Conservation (phyloP, 2,888 invertebrate genomes). For the Eupithecia abbreviata region DNA sequence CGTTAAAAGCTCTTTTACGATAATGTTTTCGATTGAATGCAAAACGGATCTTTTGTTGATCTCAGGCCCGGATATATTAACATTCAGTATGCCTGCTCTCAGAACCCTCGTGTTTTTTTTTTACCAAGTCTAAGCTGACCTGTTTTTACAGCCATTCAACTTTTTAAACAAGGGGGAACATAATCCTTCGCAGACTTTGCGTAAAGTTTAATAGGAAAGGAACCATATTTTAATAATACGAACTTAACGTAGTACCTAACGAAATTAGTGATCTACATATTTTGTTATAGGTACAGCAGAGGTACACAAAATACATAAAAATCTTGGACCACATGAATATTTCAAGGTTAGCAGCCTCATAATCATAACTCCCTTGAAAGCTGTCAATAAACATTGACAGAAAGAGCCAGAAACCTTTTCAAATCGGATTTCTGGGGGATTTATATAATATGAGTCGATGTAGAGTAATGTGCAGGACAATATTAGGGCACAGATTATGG, state of each 20-base stretch:
- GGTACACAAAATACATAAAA: background rate
- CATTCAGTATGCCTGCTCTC: constrained; percentile 35
- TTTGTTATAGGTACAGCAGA: too few relatives aligned
- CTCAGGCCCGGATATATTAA: constrained; percentile 69
- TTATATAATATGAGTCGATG: constrained; percentile 41
- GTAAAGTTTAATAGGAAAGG: background rate
- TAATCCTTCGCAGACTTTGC: background rate
- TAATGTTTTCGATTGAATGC: constrained; percentile 72
- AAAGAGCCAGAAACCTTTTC: constrained; percentile 20
- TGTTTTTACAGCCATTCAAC: background rate
- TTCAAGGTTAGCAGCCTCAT: background rate
- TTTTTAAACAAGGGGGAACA: background rate
- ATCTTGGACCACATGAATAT: background rate
- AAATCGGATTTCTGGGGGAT: constrained; percentile 37
- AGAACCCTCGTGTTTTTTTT: constrained; percentile 18
- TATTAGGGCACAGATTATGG: constrained; percentile 42
- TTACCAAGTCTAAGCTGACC: constrained; percentile 1
- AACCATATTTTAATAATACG: too few relatives aligned
- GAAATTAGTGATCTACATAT: too few relatives aligned
- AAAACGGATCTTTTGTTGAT: constrained; percentile 71
- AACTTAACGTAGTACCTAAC: too few relatives aligned
- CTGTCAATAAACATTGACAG: constrained; percentile 8
- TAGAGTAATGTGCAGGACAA: constrained; percentile 52
- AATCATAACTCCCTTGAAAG: background rate
- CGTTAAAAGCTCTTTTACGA: constrained; percentile 68